Base-by-base conservation (phyloP, 2,113 vertebrate species). In the Bubalus kerabau region DNA sequence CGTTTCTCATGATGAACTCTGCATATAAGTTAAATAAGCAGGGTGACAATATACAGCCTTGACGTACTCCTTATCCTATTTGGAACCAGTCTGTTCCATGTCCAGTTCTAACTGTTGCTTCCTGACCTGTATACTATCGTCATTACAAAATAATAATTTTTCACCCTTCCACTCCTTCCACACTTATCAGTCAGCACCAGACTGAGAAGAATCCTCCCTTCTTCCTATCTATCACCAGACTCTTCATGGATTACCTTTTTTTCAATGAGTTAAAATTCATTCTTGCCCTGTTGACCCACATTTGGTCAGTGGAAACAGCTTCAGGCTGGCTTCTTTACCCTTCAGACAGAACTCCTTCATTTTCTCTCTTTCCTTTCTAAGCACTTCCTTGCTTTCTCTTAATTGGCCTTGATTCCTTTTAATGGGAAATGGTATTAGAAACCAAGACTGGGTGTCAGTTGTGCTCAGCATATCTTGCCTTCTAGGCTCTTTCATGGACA, bases 341-440 rank as follows among this genome's bases (percentile, higher is more conserved):
- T 89, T 76, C 26, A 62, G 40, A 88, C n/a, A 62, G 24, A 32
- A 2, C 4, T 28, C 7, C 50, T 85, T 88, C 67, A 32, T 71
- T 36, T 30, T 48, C 6, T 14, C 43, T 40, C 32, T 43, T 74
- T 28, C 15, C 21, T 74, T 85, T 26, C 67, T 59, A 3, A 78
- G 43, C 40, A 64, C 16, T 50, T 64, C 14, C 3, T 85, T 87
- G 40, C 12, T 40, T 82, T 36, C 30, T 84, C 59, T 67, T 11
- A 93, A 95, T 48, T 4, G 78, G 13, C 17, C 40, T 40, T 91
- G 56, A 67, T 46, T 84, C 50, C n/a, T 84, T 91, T 87, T 40
- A 67, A 56, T n/a, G 32, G 12, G 23, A 92, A 96, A 95, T 17
- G 14, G 7, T 30, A 46, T 48, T 23, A 93, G 90, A 96, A 83